Base-by-base conservation (phyloP, 2,797 vertebrate genomes). In the Cottoperca gobio region DNA sequence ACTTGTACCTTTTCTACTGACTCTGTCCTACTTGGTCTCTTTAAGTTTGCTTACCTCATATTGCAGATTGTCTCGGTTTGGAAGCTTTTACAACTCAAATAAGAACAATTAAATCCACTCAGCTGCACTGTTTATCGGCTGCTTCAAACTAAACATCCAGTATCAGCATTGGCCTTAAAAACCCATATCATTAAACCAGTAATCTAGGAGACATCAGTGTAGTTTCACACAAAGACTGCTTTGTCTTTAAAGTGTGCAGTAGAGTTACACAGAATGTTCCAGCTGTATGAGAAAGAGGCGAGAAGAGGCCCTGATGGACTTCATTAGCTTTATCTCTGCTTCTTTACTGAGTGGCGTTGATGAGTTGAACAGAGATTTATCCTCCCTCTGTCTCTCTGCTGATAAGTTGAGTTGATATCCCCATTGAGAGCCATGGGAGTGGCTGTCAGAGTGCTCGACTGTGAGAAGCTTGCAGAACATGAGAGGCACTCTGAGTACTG, bases 371-470 rank as follows among this genome's bases (percentile, higher is more conserved):
- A 62, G 83, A 86, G 85, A 70, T 70, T 80, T 63, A 70, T 73
- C 65, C 73, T 67, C 54, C 78, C 70, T 60, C 67, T 42, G 59
- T 73, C 76, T 78, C 71, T 75, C 8, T 11, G 37, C 83, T 70
- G 78, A 82, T 81, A 79, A 82, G 80, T 84, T 28, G 61, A 76
- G 79, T 70, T 24, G 37, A 88, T 83, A 86, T 78, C 75, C 78
- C 75, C 46, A 40, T 83, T 68, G 79, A 66, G 84, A 84, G 84
- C 77, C 75, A 31, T 60, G 86, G 82, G 87, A 89, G 79, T 53
- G 82, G 72, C 79, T 90, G 88, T 93, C 85, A 85, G 85, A 92
- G 74, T 21, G 82, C 75, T 84, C 61, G 89, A 83, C 79, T 78
- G 79, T 39, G 71, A 84, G 79, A 76, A 78, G 83, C 39, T 75